Evolutionary conservation across 2,888 invertebrate species (phyloP).

Genomic region (Tipula lateralis): DNA sequence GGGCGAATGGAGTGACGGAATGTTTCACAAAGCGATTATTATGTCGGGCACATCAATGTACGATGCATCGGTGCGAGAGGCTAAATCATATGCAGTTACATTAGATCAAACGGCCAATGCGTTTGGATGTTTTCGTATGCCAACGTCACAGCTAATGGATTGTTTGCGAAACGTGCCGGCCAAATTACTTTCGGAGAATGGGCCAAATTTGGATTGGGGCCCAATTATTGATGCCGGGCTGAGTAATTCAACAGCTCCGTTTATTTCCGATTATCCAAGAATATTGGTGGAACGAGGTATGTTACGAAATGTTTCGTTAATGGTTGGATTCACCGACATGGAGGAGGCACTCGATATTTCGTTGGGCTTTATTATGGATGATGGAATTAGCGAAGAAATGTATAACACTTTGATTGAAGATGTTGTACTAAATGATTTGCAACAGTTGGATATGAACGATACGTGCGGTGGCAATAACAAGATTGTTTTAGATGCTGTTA

Average conservation of each 20-base stretch:
- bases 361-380: slow-evolving; percentile 55
- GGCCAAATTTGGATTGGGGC: slow-evolving; percentile 65
- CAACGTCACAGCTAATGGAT: slow-evolving; percentile 61
- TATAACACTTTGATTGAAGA: slow-evolving; percentile 62
- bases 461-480: slow-evolving; percentile 60
- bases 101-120: slow-evolving; percentile 61
- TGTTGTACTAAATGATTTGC: slow-evolving; percentile 58
- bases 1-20: slow-evolving; percentile 57
- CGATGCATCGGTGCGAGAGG: slow-evolving; percentile 58
- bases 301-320: slow-evolving; percentile 63
- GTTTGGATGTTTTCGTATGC: slow-evolving; percentile 65
- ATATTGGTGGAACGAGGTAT: slow-evolving; percentile 58
- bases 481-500: slow-evolving; percentile 65
- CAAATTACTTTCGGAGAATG: slow-evolving; percentile 57
- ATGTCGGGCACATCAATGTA: slow-evolving; percentile 74
- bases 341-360: slow-evolving; percentile 67
- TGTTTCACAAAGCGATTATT: slow-evolving; percentile 70
- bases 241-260: slow-evolving; percentile 61
- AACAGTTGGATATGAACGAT: slow-evolving; percentile 52
- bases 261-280: slow-evolving; percentile 64
- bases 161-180: slow-evolving; percentile 63
- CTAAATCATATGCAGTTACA: slow-evolving; percentile 57
- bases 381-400: slow-evolving; percentile 52
- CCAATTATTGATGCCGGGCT: slow-evolving; percentile 70
- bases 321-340: slow-evolving; percentile 77